Percentiles rank a stretch among this genome's conserved stretches.
These are phyloP conservation scores for Holacanthus passer DNA, from an alignment of 2,113 vertebrate species.

Conservation along the genomic window DNA sequence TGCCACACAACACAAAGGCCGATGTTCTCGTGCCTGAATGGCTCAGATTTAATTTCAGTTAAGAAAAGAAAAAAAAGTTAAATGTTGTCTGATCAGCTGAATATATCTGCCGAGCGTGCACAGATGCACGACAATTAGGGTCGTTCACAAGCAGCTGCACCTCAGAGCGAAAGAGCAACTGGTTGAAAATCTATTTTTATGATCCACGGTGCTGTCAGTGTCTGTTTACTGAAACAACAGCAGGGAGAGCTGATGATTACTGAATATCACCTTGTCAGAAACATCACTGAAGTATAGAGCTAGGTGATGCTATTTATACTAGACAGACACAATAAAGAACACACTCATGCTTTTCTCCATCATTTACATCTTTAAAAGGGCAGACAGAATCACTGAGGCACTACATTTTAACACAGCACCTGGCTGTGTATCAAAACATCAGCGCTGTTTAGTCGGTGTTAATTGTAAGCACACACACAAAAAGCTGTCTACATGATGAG, in stretches of 20 bases:
- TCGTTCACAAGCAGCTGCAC: constrained; percentile 37
- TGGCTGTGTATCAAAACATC: constrained; percentile 36
- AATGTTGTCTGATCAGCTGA: constrained; percentile 36
- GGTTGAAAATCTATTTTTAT: constrained; percentile 60
- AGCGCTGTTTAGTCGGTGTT: constrained; percentile 39
- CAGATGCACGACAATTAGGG: constrained; percentile 13
- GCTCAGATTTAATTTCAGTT: constrained; percentile 66
- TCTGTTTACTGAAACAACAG: constrained; percentile 37
- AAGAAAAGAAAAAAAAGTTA: constrained; percentile 39
- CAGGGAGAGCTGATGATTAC: constrained; percentile 39
- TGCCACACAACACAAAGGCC: constrained; percentile 56
- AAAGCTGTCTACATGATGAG: constrained; percentile 53
- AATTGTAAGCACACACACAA: constrained; percentile 35
- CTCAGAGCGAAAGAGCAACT: constrained; percentile 31
- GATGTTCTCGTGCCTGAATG: constrained; percentile 40
- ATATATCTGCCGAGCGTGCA: background rate
- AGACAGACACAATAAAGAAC: background rate
- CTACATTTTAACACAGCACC: constrained; percentile 24
- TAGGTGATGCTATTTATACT: constrained; percentile 51
- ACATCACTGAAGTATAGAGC: constrained; percentile 7
- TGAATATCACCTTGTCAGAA: constrained; percentile 62
- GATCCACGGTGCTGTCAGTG: background rate
- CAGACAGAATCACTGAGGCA: constrained; percentile 2
- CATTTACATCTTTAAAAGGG: constrained; percentile 18
- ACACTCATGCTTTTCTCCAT: constrained; percentile 3